phyloP scores from a whole-genome alignment of 2,113 vertebrate genomes.

The Percopsis transmontana region DNA sequence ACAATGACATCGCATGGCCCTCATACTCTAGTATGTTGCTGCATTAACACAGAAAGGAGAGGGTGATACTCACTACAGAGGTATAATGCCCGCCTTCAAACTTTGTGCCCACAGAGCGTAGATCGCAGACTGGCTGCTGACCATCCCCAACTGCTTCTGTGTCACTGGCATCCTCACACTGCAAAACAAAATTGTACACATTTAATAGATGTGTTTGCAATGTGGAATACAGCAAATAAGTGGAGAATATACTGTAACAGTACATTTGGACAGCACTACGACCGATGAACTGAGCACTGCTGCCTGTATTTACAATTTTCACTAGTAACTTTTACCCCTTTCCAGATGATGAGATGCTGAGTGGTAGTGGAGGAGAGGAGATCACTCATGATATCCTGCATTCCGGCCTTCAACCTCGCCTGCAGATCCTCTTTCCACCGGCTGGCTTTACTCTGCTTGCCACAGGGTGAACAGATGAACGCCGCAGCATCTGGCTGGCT shows the following conservation, averaged over 20 bases:
- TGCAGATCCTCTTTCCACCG: slow-evolving; percentile 81
- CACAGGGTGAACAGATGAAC: slow-evolving; percentile 84
- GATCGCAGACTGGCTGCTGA: slow-evolving; percentile 73
- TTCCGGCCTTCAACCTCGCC: slow-evolving; percentile 67
- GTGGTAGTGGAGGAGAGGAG: slow-evolving; percentile 70
- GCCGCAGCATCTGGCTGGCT: slow-evolving; percentile 75
- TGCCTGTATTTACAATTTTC: neutral
- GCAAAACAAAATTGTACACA: slow-evolving; percentile 16
- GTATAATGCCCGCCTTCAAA: slow-evolving; percentile 78
- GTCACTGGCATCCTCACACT: slow-evolving; percentile 71
- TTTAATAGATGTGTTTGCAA: neutral
- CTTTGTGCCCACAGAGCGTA: slow-evolving; percentile 77
- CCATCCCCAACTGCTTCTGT: slow-evolving; percentile 43
- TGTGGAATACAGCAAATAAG: neutral
- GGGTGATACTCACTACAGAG: slow-evolving; percentile 79
- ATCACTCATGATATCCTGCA: slow-evolving; percentile 80
- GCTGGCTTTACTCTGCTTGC: slow-evolving; percentile 55
- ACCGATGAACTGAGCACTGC: neutral
- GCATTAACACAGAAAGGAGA: neutral
- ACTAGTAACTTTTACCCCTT: slow-evolving; percentile 67
- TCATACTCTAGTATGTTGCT: too few relatives aligned
- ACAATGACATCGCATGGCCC: too few relatives aligned
- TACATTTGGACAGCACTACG: too few relatives aligned
- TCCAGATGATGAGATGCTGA: slow-evolving; percentile 75
- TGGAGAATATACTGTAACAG: neutral